Percentiles rank a stretch among this genome's conserved stretches.
phyloP scores from a whole-genome alignment of 2,797 vertebrate species.

The Spatula clypeata region DNA sequence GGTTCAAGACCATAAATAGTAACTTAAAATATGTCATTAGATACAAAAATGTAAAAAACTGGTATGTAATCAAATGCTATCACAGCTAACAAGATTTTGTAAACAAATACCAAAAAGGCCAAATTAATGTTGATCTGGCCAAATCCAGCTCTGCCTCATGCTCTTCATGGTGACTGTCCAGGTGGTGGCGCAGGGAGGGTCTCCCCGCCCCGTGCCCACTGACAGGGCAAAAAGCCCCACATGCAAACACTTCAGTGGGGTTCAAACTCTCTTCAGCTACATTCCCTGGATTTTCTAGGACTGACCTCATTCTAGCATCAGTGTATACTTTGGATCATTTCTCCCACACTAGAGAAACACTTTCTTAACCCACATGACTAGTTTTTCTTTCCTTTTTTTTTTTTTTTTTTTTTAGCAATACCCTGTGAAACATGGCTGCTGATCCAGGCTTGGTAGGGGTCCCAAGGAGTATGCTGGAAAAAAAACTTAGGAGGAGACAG shows the following conservation, averaged over 20 bases:
- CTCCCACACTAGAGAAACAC: neutral
- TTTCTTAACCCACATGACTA: slow-evolving; percentile 12
- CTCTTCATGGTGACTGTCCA: neutral
- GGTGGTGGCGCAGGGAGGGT: neutral
- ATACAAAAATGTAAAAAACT: slow-evolving; percentile 45
- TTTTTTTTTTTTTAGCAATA: neutral
- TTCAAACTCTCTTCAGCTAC: neutral
- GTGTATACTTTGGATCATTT: neutral
- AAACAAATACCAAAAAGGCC: slow-evolving; percentile 77
- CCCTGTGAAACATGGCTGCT: neutral
- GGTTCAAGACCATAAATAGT: slow-evolving; percentile 43
- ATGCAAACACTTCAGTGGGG: neutral
- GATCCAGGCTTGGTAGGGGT: neutral
- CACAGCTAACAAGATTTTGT: slow-evolving; percentile 74
- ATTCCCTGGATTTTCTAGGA: neutral
- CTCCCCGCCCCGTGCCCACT: neutral
- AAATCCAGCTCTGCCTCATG: neutral
- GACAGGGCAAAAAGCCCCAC: neutral
- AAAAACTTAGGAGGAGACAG: neutral
- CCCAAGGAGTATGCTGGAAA: neutral
- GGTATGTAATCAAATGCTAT: slow-evolving; percentile 28
- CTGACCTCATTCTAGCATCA: neutral
- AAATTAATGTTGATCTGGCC: slow-evolving; percentile 43
- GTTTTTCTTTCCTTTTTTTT: neutral
- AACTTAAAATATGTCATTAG: slow-evolving; percentile 38